phyloP scores from a whole-genome alignment of 2,888 invertebrate species.

The Acleris laterana region DNA sequence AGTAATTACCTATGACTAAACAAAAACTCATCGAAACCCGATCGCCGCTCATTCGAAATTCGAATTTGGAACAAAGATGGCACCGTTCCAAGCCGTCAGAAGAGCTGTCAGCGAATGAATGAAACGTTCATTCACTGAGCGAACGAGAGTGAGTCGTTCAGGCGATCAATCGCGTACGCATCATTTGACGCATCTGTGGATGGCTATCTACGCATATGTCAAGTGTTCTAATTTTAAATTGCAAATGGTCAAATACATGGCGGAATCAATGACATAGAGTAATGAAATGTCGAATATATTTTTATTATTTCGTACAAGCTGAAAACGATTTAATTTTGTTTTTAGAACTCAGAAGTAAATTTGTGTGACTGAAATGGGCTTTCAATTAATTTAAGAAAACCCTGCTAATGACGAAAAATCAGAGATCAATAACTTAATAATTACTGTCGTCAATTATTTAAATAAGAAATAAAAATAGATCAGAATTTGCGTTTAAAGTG shows the following conservation, averaged over 20 bases:
- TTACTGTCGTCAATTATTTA: too few species aligned
- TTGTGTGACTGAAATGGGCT: too few species aligned
- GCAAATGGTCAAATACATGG: conserved; percentile 14
- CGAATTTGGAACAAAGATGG: conserved; percentile 41
- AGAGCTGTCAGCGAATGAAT: conserved; percentile 43
- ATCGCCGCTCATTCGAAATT: conserved; percentile 34
- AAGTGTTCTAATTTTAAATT: conserved; percentile 32
- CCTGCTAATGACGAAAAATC: too few species aligned
- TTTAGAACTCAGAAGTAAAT: too few species aligned
- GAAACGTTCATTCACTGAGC: conserved; percentile 50
- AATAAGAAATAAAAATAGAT: background rate
- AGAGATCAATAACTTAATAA: too few species aligned
- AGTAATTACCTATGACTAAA: conserved; percentile 4
- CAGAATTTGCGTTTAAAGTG: conserved; percentile 9
- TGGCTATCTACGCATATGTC: conserved; percentile 32
- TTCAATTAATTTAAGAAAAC: too few species aligned
- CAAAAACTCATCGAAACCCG: conserved; percentile 34
- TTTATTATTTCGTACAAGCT: background rate
- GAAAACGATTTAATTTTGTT: too few species aligned
- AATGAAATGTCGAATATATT: too few species aligned
- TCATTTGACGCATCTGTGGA: conserved; percentile 37
- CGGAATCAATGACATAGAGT: too few species aligned
- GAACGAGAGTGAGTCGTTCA: conserved; percentile 39
- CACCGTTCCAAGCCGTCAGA: conserved; percentile 39
- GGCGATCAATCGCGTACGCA: conserved; percentile 33